These are phyloP conservation scores for Mystacornis crossleyi DNA, from an alignment of 2,113 vertebrate species.

Conservation along the genomic window DNA sequence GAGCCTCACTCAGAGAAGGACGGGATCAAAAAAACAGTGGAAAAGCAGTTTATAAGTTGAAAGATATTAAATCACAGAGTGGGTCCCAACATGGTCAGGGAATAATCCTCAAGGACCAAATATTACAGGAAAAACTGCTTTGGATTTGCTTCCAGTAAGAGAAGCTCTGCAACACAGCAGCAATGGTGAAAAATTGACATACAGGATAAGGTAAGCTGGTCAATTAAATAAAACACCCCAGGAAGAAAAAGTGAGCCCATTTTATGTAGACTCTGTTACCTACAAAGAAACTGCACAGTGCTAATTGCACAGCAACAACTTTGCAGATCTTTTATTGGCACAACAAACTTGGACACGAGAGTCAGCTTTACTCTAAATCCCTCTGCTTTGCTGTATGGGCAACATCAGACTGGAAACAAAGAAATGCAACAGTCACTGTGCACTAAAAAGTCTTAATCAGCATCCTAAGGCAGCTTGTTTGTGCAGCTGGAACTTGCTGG, in stretches of 20 bases:
- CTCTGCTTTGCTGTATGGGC: background rate
- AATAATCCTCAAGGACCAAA: background rate
- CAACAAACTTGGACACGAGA: background rate
- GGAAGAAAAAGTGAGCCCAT: background rate
- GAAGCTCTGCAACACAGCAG: background rate
- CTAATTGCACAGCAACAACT: background rate
- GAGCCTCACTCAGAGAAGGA: background rate
- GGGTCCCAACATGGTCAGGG: background rate
- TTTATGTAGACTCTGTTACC: background rate
- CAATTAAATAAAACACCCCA: background rate
- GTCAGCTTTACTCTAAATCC: conserved; percentile 41
- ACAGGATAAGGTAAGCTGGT: background rate
- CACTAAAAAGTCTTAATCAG: conserved; percentile 31
- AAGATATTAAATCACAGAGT: background rate
- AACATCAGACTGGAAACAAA: conserved; percentile 32
- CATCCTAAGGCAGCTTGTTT: conserved; percentile 21
- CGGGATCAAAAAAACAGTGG: background rate
- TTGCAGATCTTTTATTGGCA: conserved; percentile 36
- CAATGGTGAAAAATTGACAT: background rate
- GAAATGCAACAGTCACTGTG: background rate
- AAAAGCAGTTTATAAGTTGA: background rate
- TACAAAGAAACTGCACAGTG: background rate
- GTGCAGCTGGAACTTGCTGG: conserved; percentile 42
- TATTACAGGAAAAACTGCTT: background rate
- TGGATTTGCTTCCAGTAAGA: background rate